These are phyloP conservation scores for Ecliptopera silaceata DNA, from an alignment of 2,888 invertebrate species.

Conservation along the genomic window DNA sequence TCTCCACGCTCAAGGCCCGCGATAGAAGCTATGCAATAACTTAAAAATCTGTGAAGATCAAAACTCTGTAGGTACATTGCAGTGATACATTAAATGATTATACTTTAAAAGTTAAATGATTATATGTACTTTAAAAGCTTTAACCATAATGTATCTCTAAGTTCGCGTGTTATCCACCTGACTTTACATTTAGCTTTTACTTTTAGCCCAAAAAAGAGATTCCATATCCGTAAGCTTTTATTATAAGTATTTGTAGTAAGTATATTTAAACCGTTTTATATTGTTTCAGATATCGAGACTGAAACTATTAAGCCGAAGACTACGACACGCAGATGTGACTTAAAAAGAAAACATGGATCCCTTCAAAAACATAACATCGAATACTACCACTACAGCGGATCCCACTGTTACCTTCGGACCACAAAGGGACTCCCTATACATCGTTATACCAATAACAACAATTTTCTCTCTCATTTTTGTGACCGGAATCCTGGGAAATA, in stretches of 20 bases:
- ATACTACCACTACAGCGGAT: constrained; percentile 47
- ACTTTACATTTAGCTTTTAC: too few relatives aligned
- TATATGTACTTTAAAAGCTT: too few relatives aligned
- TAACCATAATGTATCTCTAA: too few relatives aligned
- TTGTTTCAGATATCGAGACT: constrained; percentile 21
- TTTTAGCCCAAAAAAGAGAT: too few relatives aligned
- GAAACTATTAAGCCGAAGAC: constrained; percentile 1
- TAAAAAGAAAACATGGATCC: constrained; percentile 23
- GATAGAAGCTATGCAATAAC: too few relatives aligned
- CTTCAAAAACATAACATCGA: constrained; percentile 31
- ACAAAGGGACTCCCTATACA: constrained; percentile 80
- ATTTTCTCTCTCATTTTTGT: constrained; percentile 90
- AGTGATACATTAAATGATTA: too few relatives aligned
- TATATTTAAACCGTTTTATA: neutral
- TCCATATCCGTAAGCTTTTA: neutral
- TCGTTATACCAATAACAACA: constrained; percentile 89
- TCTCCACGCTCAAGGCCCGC: too few relatives aligned
- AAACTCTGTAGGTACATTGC: too few relatives aligned
- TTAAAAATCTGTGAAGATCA: too few relatives aligned
- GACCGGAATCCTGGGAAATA: constrained; percentile 91
- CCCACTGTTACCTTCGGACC: constrained; percentile 68
- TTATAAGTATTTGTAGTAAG: too few relatives aligned
- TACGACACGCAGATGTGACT: constrained; percentile 4
- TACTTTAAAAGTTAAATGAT: too few relatives aligned
- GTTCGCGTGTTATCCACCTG: too few relatives aligned